These are phyloP conservation scores for Xestia sexstrigata DNA, from an alignment of 2,888 invertebrate species.

Conservation along the genomic window DNA sequence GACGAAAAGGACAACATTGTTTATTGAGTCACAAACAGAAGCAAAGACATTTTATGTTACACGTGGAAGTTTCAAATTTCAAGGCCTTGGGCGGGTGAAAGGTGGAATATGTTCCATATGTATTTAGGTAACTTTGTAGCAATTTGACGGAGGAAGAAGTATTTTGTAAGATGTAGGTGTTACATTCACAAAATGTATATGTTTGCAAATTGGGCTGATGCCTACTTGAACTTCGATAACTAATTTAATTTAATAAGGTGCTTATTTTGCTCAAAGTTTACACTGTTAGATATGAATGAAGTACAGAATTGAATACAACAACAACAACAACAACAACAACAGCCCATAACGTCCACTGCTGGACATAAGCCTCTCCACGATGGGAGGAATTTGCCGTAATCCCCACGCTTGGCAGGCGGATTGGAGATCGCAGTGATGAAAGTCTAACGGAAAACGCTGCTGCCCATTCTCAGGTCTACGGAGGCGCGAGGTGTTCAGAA, in stretches of 20 bases:
- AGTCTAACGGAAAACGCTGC: no score
- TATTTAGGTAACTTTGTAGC: conserved; percentile 3
- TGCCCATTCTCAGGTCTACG: no score
- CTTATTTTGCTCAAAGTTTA: not conserved
- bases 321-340: no score
- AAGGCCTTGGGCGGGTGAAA: not conserved
- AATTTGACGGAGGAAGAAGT: conserved; percentile 1
- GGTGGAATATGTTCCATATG: not conserved
- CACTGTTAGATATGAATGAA: not conserved
- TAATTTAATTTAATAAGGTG: not conserved
- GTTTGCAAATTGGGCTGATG: conserved; percentile 22
- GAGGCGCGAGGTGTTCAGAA: no score
- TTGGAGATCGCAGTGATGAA: no score
- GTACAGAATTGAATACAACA: not conserved
- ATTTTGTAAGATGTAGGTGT: conserved; percentile 24
- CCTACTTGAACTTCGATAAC: conserved; percentile 11
- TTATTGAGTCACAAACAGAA: conserved; percentile 27
- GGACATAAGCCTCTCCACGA: no score
- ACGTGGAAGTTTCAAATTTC: conserved; percentile 31
- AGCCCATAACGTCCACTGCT: no score
- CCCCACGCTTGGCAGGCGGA: no score
- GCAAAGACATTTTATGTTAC: conserved; percentile 10
- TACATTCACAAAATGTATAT: conserved; percentile 6
- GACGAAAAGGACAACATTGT: conserved; percentile 55
- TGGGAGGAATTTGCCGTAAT: no score